Evolutionary conservation across 1,140 invertebrate species (phyloP).

Genomic region (Meloidogyne chitwoodi): DNA sequence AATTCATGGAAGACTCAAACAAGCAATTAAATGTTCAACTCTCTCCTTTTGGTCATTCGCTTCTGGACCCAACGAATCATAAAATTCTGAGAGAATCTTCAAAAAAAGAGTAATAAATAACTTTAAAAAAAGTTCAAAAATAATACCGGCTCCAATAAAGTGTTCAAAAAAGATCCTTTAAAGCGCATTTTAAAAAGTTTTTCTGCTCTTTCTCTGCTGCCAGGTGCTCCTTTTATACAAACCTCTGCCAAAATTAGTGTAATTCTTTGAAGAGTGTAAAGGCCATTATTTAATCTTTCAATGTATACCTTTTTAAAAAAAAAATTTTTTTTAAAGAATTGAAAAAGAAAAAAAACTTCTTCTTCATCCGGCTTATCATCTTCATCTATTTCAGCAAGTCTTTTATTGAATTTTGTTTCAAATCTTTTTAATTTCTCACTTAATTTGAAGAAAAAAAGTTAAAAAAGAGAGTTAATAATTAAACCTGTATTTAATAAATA

Average conservation of each 20-base stretch:
- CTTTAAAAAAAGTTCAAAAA: not conserved
- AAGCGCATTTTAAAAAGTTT: conserved; percentile 54
- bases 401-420: conserved; percentile 62
- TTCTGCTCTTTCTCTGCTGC: conserved; percentile 27
- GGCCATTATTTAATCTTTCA: conserved; percentile 79
- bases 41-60: conserved; percentile 66
- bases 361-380: conserved; percentile 63
- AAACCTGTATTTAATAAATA: conserved; percentile 89
- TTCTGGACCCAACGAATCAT: conserved; percentile 41
- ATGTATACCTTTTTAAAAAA: conserved; percentile 70
- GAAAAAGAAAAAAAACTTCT: not conserved
- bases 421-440: conserved; percentile 45
- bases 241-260: conserved; percentile 92
- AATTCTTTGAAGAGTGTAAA: conserved; percentile 90
- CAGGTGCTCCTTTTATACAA: conserved; percentile 68
- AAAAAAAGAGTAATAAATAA: conserved; percentile 1
- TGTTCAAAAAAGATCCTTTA: conserved; percentile 30
- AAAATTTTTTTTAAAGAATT: not conserved
- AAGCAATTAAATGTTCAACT: conserved; percentile 63
- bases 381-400: conserved; percentile 66
- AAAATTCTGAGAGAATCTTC: conserved; percentile 44
- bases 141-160: conserved; percentile 39
- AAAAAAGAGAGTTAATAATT: conserved; percentile 63
- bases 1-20: not conserved
- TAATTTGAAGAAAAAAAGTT: conserved; percentile 57